These are phyloP conservation scores for Porites divaricata DNA, from an alignment of 92 coral and sea anemone species.

Conservation along the genomic window DNA sequence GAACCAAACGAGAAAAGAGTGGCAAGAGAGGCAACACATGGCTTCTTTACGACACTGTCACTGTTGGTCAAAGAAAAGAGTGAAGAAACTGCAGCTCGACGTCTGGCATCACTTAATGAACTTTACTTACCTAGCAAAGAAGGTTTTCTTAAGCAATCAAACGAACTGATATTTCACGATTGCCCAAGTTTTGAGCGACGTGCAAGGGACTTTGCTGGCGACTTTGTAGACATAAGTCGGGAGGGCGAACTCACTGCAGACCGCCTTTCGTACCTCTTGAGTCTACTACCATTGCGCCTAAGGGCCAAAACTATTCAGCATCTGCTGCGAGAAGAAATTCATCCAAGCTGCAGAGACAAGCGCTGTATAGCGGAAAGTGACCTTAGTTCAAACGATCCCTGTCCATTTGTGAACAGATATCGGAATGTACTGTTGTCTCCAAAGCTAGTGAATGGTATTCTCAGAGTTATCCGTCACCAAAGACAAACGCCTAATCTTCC, in stretches of 20 bases:
- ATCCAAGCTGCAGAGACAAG: conserved; percentile 88
- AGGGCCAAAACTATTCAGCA: conserved; percentile 86
- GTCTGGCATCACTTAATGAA: conserved; percentile 61
- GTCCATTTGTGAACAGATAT: conserved; percentile 78
- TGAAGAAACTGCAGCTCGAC: conserved; percentile 64
- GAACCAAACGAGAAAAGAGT: conserved; percentile 86
- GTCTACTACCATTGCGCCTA: conserved; percentile 85
- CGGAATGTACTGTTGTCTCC: conserved; percentile 81
- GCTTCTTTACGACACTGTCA: conserved; percentile 84
- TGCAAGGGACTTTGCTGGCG: conserved; percentile 89
- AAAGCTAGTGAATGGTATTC: conserved; percentile 83
- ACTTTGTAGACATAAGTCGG: conserved; percentile 90
- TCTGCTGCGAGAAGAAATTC: conserved; percentile 82
- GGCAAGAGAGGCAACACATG: conserved; percentile 84
- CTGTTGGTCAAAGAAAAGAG: conserved; percentile 76
- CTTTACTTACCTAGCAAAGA: conserved; percentile 94
- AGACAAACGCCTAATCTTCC: conserved; percentile 88
- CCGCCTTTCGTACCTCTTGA: conserved; percentile 83
- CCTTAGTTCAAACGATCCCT: conserved; percentile 44
- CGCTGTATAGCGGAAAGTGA: conserved; percentile 74
- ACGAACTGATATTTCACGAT: conserved; percentile 88
- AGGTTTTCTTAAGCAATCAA: conserved; percentile 85
- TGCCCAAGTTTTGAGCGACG: conserved; percentile 92
- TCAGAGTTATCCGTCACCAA: conserved; percentile 88
- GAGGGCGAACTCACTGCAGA: conserved; percentile 95